Evolutionary conservation across 1,140 invertebrate species (phyloP).

Genomic region (Pseudoatta argentina): DNA sequence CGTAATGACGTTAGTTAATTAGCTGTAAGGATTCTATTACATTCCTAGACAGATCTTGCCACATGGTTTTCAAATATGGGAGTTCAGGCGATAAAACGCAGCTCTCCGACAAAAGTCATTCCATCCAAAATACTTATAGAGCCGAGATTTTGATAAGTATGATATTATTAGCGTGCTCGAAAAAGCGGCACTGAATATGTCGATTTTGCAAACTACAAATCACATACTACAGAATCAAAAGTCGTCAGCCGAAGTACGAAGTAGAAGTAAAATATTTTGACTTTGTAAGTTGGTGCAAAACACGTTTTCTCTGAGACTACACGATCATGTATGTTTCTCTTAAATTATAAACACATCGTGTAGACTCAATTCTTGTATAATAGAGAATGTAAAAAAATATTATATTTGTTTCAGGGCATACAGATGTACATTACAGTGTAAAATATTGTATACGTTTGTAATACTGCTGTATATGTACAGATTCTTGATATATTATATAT

Average conservation of each 20-base stretch:
- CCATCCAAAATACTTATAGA: constrained; percentile 70
- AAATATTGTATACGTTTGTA: constrained; percentile 70
- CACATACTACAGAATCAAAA: constrained; percentile 37
- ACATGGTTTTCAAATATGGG: constrained; percentile 43
- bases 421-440: constrained; percentile 74
- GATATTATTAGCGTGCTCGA: constrained; percentile 61
- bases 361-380: constrained; percentile 72
- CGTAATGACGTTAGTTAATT: constrained; percentile 8
- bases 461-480: constrained; percentile 69
- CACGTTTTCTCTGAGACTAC: constrained; percentile 20
- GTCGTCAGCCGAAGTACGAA: constrained; percentile 13
- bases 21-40: constrained; percentile 52
- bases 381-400: constrained; percentile 70
- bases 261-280: not conserved
- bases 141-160: constrained; percentile 52
- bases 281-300: constrained; percentile 43
- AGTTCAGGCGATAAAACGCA: constrained; percentile 55
- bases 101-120: constrained; percentile 67
- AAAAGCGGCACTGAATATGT: constrained; percentile 21
- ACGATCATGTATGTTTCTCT: constrained; percentile 40
- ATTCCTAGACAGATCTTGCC: constrained; percentile 68
- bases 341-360: constrained; percentile 52
- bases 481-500: constrained; percentile 48
- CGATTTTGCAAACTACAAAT: constrained; percentile 25
- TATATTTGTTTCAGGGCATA: constrained; percentile 67